Evolutionary conservation across 1,140 invertebrate genomes (phyloP), one percentile per base, ranked within the genome.

Genomic region (Meloidogyne chitwoodi): DNA sequence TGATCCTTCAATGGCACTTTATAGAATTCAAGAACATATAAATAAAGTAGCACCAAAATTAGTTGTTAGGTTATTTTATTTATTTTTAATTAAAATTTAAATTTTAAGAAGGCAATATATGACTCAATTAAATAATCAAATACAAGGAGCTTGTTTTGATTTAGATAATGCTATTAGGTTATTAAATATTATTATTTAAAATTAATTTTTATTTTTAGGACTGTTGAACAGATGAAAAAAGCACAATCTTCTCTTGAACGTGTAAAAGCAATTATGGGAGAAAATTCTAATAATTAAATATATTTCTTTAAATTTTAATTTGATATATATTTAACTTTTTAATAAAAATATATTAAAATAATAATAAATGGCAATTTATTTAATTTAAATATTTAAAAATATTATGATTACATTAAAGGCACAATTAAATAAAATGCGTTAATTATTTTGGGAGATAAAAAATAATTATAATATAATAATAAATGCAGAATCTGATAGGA

Each of bases 1-100:
- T 84, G 89, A 90, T 69, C 89, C 89, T 27, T 89, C 88, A 8
- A 79, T 90, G 77, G 89, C 89, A 31, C 87, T 89, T 70, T 90
- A 88, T 79, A 81, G 89, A 62, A 86, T 90, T 26, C 89, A 90
- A 77, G 89, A 89, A 76, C 89, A 89, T 83, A 86, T 89, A 0
- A 82, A 87, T 74, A 88, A 89, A 79, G 86, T 88, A 16, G 77
- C 89, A n/a, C 89, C 89, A 26, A 87, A 85, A 56, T 80, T 89
- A 22, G 88, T 89, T 2, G 0, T 31, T 34, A 31, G 65, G 65
- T 67, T 24, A 22, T 19, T 24, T 26, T n/a, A n/a, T n/a, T 67
- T n/a, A 41, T 14, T 0, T 67, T 67, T 34, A 24, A 34, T 26
- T 0, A 41, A 6, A 41, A 67, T 6, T 34, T 38, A n/a, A 29